Evolutionary conservation across 2,113 vertebrate genomes (phyloP).

Genomic region (Todiramphus saurophagus): DNA sequence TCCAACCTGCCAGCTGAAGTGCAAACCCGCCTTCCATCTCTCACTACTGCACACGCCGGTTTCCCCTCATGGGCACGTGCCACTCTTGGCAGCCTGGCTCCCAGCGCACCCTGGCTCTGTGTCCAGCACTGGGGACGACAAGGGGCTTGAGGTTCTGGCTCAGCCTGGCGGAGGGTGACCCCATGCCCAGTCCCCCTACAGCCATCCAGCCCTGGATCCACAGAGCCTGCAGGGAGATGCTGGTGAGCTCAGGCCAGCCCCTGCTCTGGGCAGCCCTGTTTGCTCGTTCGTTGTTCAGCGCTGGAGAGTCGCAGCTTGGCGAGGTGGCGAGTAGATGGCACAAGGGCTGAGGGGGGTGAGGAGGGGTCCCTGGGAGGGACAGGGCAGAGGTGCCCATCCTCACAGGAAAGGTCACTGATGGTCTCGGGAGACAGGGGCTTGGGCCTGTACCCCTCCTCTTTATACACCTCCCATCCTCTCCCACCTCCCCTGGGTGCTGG

Average conservation of each 20-base stretch:
- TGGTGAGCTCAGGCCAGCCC: neutral
- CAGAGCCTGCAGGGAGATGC: neutral
- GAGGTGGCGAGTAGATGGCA: no score
- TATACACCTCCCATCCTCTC: no score
- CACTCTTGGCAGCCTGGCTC: fast-evolving
- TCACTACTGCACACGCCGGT: fast-evolving
- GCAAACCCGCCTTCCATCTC: neutral
- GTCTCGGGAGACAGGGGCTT: neutral
- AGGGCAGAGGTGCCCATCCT: neutral
- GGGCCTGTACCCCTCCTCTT: neutral
- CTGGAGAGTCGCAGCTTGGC: neutral
- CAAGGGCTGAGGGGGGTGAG: neutral
- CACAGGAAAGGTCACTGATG: fast-evolving
- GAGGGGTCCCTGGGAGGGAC: neutral
- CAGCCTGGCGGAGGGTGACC: neutral
- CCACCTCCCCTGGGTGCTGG: neutral
- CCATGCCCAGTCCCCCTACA: neutral
- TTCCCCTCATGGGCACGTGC: fast-evolving
- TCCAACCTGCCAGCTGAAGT: neutral
- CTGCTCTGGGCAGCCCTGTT: neutral
- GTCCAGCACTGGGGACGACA: no score
- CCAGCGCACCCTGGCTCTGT: fast-evolving
- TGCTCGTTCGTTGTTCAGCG: neutral
- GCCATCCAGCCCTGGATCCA: neutral
- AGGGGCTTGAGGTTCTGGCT: neutral